Evolutionary conservation across 2,888 invertebrate genomes (phyloP).

Genomic region (Sesia bembeciformis): DNA sequence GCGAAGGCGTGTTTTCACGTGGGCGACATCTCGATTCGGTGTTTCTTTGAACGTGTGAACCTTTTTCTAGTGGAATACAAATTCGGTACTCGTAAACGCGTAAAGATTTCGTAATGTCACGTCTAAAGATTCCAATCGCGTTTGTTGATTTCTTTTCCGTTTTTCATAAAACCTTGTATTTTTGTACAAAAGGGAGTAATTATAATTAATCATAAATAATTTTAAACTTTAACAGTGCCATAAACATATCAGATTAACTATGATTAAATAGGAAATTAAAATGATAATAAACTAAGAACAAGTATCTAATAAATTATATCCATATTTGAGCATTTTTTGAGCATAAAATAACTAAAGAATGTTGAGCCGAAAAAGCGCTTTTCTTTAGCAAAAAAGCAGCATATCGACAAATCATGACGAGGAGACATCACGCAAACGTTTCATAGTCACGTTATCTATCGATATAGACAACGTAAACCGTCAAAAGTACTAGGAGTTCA

Average conservation of each 20-base stretch:
- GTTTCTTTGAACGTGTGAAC: constrained; percentile 37
- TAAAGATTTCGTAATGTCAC: constrained; percentile 36
- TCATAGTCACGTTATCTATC: constrained; percentile 51
- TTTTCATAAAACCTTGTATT: neutral
- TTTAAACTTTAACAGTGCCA: too few relatives aligned
- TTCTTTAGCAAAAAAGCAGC: neutral
- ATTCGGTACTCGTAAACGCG: constrained; percentile 34
- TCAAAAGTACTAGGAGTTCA: constrained; percentile 66
- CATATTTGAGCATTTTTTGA: too few relatives aligned
- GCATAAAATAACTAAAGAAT: too few relatives aligned
- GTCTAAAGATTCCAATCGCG: constrained; percentile 8
- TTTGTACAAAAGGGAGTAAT: too few relatives aligned
- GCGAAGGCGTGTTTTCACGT: constrained; percentile 27
- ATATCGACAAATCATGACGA: neutral
- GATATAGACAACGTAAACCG: constrained; percentile 66
- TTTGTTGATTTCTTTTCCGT: neutral
- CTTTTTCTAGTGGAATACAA: constrained; percentile 37
- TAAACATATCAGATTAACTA: too few relatives aligned
- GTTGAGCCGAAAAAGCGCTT: too few relatives aligned
- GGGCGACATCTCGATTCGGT: constrained; percentile 38
- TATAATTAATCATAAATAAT: too few relatives aligned
- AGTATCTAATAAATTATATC: too few relatives aligned
- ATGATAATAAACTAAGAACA: too few relatives aligned
- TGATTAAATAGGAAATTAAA: too few relatives aligned
- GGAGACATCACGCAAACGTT: constrained; percentile 9